Percentiles rank a stretch among this genome's conserved stretches.
phyloP scores from a whole-genome alignment of 2,888 invertebrate genomes.

The Heliconius cydno region DNA sequence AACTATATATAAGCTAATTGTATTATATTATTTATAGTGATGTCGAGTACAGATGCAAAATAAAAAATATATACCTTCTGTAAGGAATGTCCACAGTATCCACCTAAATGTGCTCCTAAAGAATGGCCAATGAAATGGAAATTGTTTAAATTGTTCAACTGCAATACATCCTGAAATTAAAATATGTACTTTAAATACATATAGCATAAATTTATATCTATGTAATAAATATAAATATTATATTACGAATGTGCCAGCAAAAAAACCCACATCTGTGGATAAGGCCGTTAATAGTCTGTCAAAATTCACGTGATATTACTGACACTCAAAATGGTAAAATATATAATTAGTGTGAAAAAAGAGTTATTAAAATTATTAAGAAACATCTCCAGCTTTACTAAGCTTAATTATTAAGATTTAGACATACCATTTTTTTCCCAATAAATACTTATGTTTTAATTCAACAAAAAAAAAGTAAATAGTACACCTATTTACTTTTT shows the following conservation, averaged over 20 bases:
- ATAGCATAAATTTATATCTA: not conserved
- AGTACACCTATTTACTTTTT: too few relatives aligned
- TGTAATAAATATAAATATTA: too few relatives aligned
- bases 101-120: constrained; percentile 92
- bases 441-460: not conserved
- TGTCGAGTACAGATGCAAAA: not conserved
- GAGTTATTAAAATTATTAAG: not conserved
- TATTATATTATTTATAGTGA: not conserved
- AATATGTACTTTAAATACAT: not conserved
- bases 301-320: not conserved
- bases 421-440: not conserved
- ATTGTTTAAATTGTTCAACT: constrained; percentile 83
- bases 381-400: not conserved
- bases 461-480: not conserved
- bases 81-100: constrained; percentile 91
- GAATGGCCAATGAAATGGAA: constrained; percentile 95
- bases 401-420: not conserved
- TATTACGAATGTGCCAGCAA: not conserved
- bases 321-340: not conserved
- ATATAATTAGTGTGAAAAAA: too few relatives aligned
- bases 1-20: not conserved
- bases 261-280: not conserved
- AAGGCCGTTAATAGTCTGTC: not conserved
- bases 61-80: constrained; percentile 78
- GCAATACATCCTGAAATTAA: constrained; percentile 78